These are phyloP conservation scores for Polypterus senegalus DNA, from an alignment of 2,113 vertebrate genomes.

Conservation along the genomic window DNA sequence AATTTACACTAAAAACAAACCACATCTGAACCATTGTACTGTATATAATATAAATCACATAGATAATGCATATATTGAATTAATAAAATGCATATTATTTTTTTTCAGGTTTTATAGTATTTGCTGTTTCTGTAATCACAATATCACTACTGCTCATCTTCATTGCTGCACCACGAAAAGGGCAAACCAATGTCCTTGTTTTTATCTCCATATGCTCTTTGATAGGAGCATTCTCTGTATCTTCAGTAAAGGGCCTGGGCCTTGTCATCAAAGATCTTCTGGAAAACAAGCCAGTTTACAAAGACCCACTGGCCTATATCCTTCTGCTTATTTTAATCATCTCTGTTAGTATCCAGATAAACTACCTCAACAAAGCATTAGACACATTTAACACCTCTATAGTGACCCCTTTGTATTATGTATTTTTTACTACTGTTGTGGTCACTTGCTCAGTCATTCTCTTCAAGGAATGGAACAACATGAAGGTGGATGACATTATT, in stretches of 20 bases:
- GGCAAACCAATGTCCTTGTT: conserved; percentile 54
- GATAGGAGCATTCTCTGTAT: conserved; percentile 64
- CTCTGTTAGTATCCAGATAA: conserved; percentile 55
- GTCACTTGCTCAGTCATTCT: conserved; percentile 53
- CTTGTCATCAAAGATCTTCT: conserved; percentile 53
- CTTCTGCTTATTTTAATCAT: conserved; percentile 37
- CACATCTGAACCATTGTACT: not conserved
- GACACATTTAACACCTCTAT: conserved; percentile 57
- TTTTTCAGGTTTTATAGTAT: conserved; percentile 47
- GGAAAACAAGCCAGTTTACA: conserved; percentile 41
- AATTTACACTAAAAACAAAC: not conserved
- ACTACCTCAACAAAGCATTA: conserved; percentile 64
- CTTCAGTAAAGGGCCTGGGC: conserved; percentile 61
- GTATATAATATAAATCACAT: not conserved
- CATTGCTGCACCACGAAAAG: conserved; percentile 45
- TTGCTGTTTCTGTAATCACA: conserved; percentile 40
- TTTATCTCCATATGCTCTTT: conserved; percentile 61
- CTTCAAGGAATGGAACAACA: conserved; percentile 63
- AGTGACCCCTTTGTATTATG: conserved; percentile 63
- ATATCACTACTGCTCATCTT: conserved; percentile 44
- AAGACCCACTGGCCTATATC: conserved; percentile 42
- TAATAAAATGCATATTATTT: not conserved
- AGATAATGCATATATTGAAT: not conserved
- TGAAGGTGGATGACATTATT: conserved; percentile 42
- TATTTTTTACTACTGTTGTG: conserved; percentile 55